phyloP scores from a whole-genome alignment of 1,140 invertebrate genomes.

The Drosophila azteca region DNA sequence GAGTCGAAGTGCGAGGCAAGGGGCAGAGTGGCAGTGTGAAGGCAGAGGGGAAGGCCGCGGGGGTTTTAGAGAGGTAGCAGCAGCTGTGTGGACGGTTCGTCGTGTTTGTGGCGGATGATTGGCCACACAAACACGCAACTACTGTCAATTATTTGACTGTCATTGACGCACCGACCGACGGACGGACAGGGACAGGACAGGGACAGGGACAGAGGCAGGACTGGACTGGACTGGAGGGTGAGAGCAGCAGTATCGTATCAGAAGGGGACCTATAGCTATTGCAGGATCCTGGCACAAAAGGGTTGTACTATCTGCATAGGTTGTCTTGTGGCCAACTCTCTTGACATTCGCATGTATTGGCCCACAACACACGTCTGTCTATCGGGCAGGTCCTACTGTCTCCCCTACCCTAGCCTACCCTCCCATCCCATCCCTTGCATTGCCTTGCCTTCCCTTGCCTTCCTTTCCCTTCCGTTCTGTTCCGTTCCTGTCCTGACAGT shows the following conservation, averaged over 20 bases:
- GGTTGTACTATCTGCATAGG: slow-evolving; percentile 46
- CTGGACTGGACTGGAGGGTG: slow-evolving; percentile 8
- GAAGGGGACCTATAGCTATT: too few species aligned
- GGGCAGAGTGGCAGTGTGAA: slow-evolving; percentile 19
- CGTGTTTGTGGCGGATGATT: slow-evolving; percentile 70
- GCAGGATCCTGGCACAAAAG: slow-evolving; percentile 5
- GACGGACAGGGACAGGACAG: slow-evolving; percentile 41
- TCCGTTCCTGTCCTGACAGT: slow-evolving; percentile 36
- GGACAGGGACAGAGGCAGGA: neutral
- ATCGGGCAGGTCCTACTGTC: slow-evolving; percentile 31
- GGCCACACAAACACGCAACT: slow-evolving; percentile 82
- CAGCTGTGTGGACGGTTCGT: slow-evolving; percentile 52
- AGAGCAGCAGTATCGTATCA: slow-evolving; percentile 3
- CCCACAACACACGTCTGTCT: slow-evolving; percentile 49
- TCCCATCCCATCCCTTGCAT: too few species aligned
- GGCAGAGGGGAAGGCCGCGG: neutral
- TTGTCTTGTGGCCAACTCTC: slow-evolving; percentile 68
- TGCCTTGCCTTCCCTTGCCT: too few species aligned
- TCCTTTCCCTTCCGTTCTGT: neutral
- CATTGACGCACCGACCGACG: slow-evolving; percentile 76
- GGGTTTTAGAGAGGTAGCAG: slow-evolving; percentile 41
- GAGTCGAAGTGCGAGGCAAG: slow-evolving; percentile 11
- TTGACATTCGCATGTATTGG: slow-evolving; percentile 67
- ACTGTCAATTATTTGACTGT: slow-evolving; percentile 83
- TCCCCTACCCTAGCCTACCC: neutral